Evolutionary conservation across 2,888 invertebrate genomes (phyloP), one percentile per base, ranked within the genome.

Genomic region (Apodemia zela): DNA sequence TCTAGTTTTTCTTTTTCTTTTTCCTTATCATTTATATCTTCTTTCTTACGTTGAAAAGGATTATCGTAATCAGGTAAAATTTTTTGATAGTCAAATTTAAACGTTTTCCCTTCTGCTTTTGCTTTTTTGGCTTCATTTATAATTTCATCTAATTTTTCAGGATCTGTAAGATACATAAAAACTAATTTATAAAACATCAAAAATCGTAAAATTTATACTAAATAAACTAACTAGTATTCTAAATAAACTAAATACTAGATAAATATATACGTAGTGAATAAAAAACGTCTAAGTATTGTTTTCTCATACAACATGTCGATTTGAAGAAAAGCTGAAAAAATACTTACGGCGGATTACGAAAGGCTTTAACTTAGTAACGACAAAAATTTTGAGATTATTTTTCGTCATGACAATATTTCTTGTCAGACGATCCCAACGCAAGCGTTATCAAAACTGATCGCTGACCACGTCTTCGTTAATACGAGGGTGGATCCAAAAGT

Each of bases 61-160:
- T 91, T 91, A 61, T 87, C 88, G 62, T 91, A 91, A 58, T 83
- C 83, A 0, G 91, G 91, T 45, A 89, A 74, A 8, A 89, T 68
- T 64, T 89, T 91, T 42, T 85, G 82, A 68, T 90, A 89, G 62
- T 89, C 84, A 63, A 91, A 91, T 77, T 91, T 91, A 64, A 85
- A 91, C 62, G 82, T 75, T 70, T 72, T 88, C 0, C 91, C 91
- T 67, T 88, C 89, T 1, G 83, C 82, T 70, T 73, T 84, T 0
- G 89, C 87, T 69, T 85, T 85, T 70, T 89, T 90, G 2, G 89
- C 91, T 69, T 89, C 89, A 29, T 82, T 78, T 17, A 91, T 89
- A 3, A 91, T 75, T 73, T 89, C 86, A 60, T 90, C 91, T 1
- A 91, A 79, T 78, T 89, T 87, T 1, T 82, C 75, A 21, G 84